phyloP scores from a whole-genome alignment of 1,140 invertebrate species.

The Ceratitis capitata region DNA sequence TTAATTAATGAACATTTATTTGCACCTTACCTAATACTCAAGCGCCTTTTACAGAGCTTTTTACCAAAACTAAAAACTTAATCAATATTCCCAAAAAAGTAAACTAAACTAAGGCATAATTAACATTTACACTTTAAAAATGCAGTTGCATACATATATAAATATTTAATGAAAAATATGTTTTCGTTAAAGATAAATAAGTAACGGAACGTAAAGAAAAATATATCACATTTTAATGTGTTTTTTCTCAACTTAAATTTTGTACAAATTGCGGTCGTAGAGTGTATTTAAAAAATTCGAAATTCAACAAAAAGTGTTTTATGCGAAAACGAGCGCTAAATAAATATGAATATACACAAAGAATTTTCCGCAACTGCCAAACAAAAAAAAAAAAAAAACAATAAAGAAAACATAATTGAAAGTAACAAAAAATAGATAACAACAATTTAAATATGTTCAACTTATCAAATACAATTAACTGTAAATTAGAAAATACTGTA shows the following conservation, averaged over 20 bases:
- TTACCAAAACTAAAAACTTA: slow-evolving; percentile 19
- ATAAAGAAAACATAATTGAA: too few relatives aligned
- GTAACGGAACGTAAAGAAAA: background rate
- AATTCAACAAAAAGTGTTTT: background rate
- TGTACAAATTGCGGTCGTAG: background rate
- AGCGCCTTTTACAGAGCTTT: slow-evolving; percentile 45
- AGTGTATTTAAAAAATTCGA: background rate
- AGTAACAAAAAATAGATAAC: background rate
- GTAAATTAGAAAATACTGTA: background rate
- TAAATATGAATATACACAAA: background rate
- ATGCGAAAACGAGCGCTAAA: background rate
- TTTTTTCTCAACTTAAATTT: background rate
- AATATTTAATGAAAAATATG: background rate
- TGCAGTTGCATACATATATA: background rate
- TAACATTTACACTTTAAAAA: background rate
- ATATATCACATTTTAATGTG: background rate
- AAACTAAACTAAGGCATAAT: background rate
- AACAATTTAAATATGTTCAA: slow-evolving; percentile 20
- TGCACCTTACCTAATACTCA: slow-evolving; percentile 22
- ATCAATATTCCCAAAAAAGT: background rate
- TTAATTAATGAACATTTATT: background rate
- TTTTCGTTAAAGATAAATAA: background rate
- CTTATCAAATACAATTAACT: background rate
- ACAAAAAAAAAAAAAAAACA: background rate
- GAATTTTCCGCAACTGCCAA: slow-evolving; percentile 8